Percentiles rank a stretch among this genome's conserved stretches.
Conservation (phyloP, 2,888 invertebrate genomes). For the Drosophila colorata region DNA sequence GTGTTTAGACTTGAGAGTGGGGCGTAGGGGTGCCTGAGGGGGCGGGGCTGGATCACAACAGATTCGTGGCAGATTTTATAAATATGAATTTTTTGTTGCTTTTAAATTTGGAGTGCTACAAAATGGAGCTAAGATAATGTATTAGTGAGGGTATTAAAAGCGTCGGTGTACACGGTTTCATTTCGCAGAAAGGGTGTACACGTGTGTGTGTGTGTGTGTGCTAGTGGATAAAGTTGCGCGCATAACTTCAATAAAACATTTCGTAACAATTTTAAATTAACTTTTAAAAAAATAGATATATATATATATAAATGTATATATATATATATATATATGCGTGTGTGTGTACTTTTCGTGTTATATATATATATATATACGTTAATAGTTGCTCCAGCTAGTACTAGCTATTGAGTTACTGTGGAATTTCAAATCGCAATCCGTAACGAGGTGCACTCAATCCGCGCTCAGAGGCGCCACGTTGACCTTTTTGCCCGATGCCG, state of each 20-base stretch:
- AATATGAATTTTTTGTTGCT: not conserved
- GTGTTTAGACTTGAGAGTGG: not conserved
- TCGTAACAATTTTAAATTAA: constrained; percentile 73
- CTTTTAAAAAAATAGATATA: constrained; percentile 61
- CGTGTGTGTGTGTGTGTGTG: constrained; percentile 3
- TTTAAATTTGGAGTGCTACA: constrained; percentile 2
- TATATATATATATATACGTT: constrained; percentile 27
- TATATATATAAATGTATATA: constrained; percentile 26
- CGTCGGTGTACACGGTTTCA: constrained; percentile 9
- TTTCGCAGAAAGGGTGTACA: not conserved
- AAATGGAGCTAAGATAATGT: constrained; percentile 29
- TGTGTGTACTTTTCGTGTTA: constrained; percentile 11
- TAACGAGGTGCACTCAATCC: constrained; percentile 63
- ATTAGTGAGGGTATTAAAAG: constrained; percentile 15
- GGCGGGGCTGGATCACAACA: constrained; percentile 13
- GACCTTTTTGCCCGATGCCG: constrained; percentile 53
- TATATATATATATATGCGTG: constrained; percentile 2
- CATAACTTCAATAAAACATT: constrained; percentile 69
- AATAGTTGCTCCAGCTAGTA: constrained; percentile 24
- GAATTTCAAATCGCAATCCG: constrained; percentile 15
- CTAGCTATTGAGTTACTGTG: constrained; percentile 25
- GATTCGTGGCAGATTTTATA: not conserved
- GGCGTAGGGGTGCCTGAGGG: constrained; percentile 1
- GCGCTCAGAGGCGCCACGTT: constrained; percentile 61
- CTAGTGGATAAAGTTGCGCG: not conserved